phyloP scores from a whole-genome alignment of 2,888 invertebrate species.

The Molorchus minor region DNA sequence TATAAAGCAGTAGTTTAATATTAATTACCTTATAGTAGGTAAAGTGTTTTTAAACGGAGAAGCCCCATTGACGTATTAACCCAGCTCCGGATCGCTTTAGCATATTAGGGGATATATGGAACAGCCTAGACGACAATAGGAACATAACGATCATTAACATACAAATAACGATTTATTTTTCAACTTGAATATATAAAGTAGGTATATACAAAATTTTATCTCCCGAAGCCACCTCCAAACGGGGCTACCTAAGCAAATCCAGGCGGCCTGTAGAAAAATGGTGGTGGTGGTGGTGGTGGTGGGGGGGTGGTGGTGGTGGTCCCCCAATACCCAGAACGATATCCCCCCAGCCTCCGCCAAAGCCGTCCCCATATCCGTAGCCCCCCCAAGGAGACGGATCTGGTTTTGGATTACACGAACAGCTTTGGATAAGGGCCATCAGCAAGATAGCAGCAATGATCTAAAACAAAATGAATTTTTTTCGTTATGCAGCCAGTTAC shows the following conservation, averaged over 20 bases:
- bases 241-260: background rate
- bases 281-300: background rate
- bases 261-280: background rate
- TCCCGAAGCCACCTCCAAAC: constrained; percentile 7
- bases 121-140: background rate
- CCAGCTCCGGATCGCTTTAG: too few relatives aligned
- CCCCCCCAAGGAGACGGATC: background rate
- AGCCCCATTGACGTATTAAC: background rate
- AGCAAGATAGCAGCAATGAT: background rate
- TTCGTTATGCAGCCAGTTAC: background rate
- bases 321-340: background rate
- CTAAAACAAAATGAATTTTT: background rate
- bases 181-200: background rate
- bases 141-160: background rate
- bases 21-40: background rate
- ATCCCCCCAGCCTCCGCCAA: background rate
- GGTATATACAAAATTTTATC: background rate
- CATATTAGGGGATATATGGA: background rate
- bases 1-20: too few relatives aligned
- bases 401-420: background rate
- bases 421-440: background rate
- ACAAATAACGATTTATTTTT: background rate
- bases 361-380: background rate
- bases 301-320: background rate
- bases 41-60: background rate